Evolutionary conservation across 2,797 vertebrate species (phyloP).

Genomic region (Xyrichtys novacula): DNA sequence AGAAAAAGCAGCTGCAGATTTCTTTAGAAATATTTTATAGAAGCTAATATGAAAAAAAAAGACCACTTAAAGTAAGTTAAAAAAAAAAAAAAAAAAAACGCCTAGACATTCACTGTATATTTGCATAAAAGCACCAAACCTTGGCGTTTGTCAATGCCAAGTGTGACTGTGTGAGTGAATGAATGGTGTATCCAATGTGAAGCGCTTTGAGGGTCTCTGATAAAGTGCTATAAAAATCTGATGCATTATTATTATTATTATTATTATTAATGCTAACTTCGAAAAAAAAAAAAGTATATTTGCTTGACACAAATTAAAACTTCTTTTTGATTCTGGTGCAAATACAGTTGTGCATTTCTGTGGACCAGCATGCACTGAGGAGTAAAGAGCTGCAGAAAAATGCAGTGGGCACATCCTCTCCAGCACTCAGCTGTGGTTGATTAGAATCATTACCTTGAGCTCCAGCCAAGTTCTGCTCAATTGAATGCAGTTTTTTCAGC

Average conservation of each 20-base stretch:
- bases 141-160: too few relatives aligned
- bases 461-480: conserved; percentile 52
- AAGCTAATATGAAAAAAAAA: too few relatives aligned
- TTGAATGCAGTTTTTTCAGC: conserved; percentile 51
- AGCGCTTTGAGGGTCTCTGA: too few relatives aligned
- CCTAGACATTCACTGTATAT: too few relatives aligned
- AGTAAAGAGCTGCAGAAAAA: conserved; percentile 36
- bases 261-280: background rate
- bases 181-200: too few relatives aligned
- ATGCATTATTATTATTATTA: too few relatives aligned
- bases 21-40: background rate
- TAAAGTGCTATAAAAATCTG: too few relatives aligned
- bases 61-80: too few relatives aligned
- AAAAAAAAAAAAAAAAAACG: background rate
- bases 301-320: background rate
- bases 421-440: conserved; percentile 45
- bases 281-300: background rate
- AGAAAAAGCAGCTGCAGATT: background rate
- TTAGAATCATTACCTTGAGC: conserved; percentile 65
- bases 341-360: conserved; percentile 6
- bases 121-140: too few relatives aligned
- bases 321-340: conserved; percentile 14
- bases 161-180: too few relatives aligned
- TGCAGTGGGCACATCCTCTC: conserved; percentile 12
- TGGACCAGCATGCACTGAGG: conserved; percentile 15